Percentiles rank a stretch among this genome's conserved stretches.
Conservation (phyloP, 1,140 invertebrate genomes). For the Drosophila suzukii region DNA sequence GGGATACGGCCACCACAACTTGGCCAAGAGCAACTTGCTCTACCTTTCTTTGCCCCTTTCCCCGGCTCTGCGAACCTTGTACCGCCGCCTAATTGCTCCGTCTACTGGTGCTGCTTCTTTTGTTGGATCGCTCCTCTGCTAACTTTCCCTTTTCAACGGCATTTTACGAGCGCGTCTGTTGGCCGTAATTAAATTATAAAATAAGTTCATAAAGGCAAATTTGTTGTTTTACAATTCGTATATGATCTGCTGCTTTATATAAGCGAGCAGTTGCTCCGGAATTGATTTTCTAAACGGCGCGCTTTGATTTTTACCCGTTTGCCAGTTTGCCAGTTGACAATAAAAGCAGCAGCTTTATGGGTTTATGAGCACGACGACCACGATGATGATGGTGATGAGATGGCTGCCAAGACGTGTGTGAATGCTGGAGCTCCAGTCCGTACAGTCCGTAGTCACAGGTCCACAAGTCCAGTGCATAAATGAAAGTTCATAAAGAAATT, state of each 20-base stretch:
- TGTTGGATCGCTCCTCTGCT: conserved; percentile 35
- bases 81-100: conserved; percentile 49
- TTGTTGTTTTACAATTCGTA: conserved; percentile 71
- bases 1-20: conserved; percentile 45
- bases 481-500: conserved; percentile 83
- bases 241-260: conserved; percentile 66
- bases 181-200: conserved; percentile 80
- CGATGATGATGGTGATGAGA: conserved; percentile 55
- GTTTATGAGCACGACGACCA: conserved; percentile 50
- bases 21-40: conserved; percentile 66
- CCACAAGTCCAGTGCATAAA: conserved; percentile 65
- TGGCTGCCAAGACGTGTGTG: conserved; percentile 68
- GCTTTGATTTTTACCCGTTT: conserved; percentile 63
- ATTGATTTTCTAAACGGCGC: conserved; percentile 76
- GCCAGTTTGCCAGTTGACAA: conserved; percentile 24
- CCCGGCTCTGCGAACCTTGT: conserved; percentile 32
- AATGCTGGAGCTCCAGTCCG: conserved; percentile 49
- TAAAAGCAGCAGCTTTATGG: conserved; percentile 28
- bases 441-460: background rate
- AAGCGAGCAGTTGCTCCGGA: conserved; percentile 40
- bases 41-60: conserved; percentile 39
- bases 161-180: conserved; percentile 68
- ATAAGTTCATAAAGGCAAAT: conserved; percentile 79
- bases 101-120: conserved; percentile 29
- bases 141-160: conserved; percentile 83